Evolutionary conservation across 2,888 invertebrate genomes (phyloP).

Genomic region (Polydrusus pterygomalis): DNA sequence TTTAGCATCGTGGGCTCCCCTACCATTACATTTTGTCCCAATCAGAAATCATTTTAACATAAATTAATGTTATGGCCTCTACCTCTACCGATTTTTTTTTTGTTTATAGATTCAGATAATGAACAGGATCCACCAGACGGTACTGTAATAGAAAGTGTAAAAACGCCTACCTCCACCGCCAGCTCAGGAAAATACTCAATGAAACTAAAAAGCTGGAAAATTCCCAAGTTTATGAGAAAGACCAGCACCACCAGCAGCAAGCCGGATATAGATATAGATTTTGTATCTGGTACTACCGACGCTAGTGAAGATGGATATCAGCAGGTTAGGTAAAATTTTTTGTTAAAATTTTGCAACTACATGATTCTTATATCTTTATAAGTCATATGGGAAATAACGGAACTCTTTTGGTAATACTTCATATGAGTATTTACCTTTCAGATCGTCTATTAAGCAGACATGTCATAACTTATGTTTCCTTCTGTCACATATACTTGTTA

Average conservation of each 20-base stretch:
- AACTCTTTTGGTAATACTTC: no score
- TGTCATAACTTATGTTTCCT: no score
- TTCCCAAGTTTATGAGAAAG: constrained; percentile 80
- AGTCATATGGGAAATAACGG: no score
- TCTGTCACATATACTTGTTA: no score
- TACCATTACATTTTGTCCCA: no score
- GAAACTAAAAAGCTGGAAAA: constrained; percentile 80
- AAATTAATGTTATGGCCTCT: no score
- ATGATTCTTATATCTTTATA: no score
- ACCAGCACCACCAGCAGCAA: constrained; percentile 65
- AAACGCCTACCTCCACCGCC: constrained; percentile 81
- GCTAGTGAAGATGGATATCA: constrained; percentile 64
- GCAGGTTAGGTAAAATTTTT: constrained; percentile 58
- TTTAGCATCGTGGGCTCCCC: no score
- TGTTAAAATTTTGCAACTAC: no score
- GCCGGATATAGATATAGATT: constrained; percentile 65
- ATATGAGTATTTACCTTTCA: no score
- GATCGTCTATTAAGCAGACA: no score
- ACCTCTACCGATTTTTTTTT: neutral
- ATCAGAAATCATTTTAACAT: no score
- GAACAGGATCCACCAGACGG: constrained; percentile 75
- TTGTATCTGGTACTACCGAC: constrained; percentile 58
- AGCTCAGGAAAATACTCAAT: constrained; percentile 75
- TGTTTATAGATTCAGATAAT: constrained; percentile 52
- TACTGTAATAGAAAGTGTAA: constrained; percentile 73